phyloP scores from a whole-genome alignment of 2,113 vertebrate species.

The Upupa epops region DNA sequence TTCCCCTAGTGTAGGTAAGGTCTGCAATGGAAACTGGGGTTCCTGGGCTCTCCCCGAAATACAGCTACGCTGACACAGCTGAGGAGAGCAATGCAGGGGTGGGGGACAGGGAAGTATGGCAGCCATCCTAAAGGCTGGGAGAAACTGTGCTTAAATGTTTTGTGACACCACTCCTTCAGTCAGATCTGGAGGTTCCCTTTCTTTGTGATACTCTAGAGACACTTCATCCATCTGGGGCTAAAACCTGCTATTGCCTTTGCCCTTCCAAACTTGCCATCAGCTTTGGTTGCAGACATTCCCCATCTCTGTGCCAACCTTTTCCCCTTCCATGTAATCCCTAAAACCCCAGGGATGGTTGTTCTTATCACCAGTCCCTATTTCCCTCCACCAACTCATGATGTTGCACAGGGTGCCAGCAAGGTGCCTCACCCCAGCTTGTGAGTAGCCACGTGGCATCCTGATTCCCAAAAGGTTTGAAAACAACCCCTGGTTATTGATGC shows the following conservation, averaged over 20 bases:
- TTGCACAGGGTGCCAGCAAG: background rate
- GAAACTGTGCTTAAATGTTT: background rate
- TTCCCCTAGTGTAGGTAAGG: background rate
- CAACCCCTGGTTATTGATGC: background rate
- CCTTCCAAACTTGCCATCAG: background rate
- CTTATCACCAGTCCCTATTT: background rate
- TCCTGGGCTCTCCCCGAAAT: background rate
- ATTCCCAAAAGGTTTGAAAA: background rate
- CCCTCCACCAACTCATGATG: background rate
- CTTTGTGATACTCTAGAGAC: background rate
- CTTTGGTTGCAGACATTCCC: background rate
- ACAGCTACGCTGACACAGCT: background rate
- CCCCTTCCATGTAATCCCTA: background rate
- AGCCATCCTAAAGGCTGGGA: background rate
- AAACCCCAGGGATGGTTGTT: background rate
- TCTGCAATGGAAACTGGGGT: background rate
- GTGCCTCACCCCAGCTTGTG: background rate
- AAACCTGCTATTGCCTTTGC: accelerated
- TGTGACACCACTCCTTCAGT: background rate
- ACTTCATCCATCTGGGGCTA: background rate
- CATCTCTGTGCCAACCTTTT: background rate
- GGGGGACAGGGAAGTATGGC: background rate
- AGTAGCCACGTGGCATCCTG: background rate
- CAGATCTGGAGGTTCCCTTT: background rate
- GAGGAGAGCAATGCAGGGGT: background rate